Percentiles rank a stretch among this genome's conserved stretches.
Conservation (phyloP, 2,113 vertebrate species). For the Mastomys natalensis region DNA sequence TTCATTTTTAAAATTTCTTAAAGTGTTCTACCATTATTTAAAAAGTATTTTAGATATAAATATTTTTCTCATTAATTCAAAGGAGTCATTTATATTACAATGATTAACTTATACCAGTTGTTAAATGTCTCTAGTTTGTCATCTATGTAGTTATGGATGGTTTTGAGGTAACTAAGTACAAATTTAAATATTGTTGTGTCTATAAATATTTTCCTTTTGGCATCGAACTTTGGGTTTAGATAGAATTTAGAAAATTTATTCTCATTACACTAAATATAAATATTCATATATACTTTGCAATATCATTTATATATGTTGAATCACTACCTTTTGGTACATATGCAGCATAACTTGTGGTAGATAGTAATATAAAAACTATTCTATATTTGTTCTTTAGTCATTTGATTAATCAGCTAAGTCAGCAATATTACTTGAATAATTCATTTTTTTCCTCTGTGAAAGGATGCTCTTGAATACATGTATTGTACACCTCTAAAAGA, state of each 20-base stretch:
- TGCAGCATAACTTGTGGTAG: constrained; percentile 16
- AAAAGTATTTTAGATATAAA: constrained; percentile 17
- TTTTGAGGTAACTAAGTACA: constrained; percentile 29
- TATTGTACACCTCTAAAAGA: background rate
- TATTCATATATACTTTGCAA: constrained; percentile 63
- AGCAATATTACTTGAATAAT: constrained; percentile 52
- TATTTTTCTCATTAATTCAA: background rate
- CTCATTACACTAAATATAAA: constrained; percentile 24
- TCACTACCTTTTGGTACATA: constrained; percentile 60
- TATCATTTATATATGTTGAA: constrained; percentile 14
- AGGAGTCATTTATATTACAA: constrained; percentile 21
- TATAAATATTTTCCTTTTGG: background rate
- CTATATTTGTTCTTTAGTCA: background rate
- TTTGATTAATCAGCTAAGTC: constrained; percentile 53
- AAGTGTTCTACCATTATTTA: background rate
- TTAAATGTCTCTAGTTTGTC: background rate
- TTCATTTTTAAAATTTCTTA: background rate
- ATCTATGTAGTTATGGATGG: background rate
- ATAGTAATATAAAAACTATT: constrained; percentile 26
- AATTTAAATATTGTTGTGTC: constrained; percentile 28
- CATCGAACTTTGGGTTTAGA: constrained; percentile 44
- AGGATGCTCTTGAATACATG: background rate
- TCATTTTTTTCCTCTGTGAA: constrained; percentile 27
- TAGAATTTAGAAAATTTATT: constrained; percentile 58
- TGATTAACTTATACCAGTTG: background rate